These are phyloP conservation scores for Sitophilus oryzae DNA, from an alignment of 1,140 invertebrate species.

Conservation along the genomic window DNA sequence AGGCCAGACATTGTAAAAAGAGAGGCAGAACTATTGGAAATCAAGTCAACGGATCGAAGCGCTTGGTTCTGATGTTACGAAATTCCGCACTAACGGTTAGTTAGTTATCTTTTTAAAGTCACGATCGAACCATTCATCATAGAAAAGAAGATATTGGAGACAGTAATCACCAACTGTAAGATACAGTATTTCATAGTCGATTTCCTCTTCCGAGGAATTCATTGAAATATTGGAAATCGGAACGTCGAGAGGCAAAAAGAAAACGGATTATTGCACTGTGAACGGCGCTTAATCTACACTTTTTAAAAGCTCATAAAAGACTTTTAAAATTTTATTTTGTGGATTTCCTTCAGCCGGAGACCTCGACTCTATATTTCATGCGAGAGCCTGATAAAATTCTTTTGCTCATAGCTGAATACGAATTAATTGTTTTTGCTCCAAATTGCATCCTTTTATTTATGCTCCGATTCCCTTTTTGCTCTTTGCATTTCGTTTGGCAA, in stretches of 20 bases:
- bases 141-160: slow-evolving; percentile 14
- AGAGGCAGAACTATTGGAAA: slow-evolving; percentile 1
- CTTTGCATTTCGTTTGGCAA: neutral
- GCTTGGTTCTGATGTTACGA: slow-evolving; percentile 6
- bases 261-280: slow-evolving; percentile 1
- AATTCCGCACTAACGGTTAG: slow-evolving; percentile 6
- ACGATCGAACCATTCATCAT: slow-evolving; percentile 16
- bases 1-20: slow-evolving; percentile 5
- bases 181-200: slow-evolving; percentile 12
- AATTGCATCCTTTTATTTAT: neutral
- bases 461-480: neutral
- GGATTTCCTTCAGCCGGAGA: neutral
- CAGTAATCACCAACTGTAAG: slow-evolving; percentile 18
- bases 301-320: slow-evolving; percentile 1
- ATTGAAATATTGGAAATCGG: slow-evolving; percentile 6
- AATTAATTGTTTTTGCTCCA: neutral
- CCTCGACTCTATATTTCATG: neutral
- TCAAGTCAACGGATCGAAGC: slow-evolving; percentile 3
- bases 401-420: neutral
- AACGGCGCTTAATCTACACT: neutral
- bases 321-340: neutral
- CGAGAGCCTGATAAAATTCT: neutral
- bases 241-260: slow-evolving; percentile 1
- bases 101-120: slow-evolving; percentile 15
- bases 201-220: slow-evolving; percentile 7